These are phyloP conservation scores for Aphidoletes aphidimyza DNA, from an alignment of 2,888 invertebrate genomes.

Conservation along the genomic window DNA sequence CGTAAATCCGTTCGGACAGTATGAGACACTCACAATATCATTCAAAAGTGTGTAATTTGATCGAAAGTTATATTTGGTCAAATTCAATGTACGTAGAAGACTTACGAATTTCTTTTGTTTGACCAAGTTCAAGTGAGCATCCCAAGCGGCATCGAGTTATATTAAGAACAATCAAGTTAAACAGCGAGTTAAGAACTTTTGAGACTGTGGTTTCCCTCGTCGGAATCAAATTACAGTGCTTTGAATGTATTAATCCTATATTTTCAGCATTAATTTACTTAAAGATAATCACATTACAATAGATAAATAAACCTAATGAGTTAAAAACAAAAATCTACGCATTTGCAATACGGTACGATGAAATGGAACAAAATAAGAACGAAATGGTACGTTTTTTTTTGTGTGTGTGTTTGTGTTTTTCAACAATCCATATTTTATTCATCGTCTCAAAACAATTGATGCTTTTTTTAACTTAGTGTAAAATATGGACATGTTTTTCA, in stretches of 20 bases:
- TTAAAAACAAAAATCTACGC: not conserved
- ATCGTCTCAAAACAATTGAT: constrained; percentile 38
- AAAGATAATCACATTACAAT: not conserved
- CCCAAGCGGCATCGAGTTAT: no score
- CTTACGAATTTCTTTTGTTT: not conserved
- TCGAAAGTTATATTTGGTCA: not conserved
- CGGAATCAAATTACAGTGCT: not conserved
- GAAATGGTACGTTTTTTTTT: not conserved
- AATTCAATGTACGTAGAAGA: not conserved
- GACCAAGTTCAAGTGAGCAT: not conserved
- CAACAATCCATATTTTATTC: constrained; percentile 29
- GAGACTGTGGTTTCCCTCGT: not conserved
- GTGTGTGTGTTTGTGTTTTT: no score
- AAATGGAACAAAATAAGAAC: not conserved
- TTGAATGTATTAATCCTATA: constrained; percentile 42
- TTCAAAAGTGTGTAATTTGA: not conserved
- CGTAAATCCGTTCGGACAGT: not conserved
- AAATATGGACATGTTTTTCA: constrained; percentile 47
- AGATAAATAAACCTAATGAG: constrained; percentile 18
- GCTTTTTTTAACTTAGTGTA: not conserved
- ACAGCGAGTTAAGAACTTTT: no score
- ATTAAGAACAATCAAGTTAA: no score
- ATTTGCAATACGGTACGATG: constrained; percentile 1
- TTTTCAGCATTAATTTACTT: constrained; percentile 8
- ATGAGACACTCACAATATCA: not conserved